Evolutionary conservation across 2,113 vertebrate genomes (phyloP), one percentile per base, ranked within the genome.

Genomic region (Anas platyrhynchos): DNA sequence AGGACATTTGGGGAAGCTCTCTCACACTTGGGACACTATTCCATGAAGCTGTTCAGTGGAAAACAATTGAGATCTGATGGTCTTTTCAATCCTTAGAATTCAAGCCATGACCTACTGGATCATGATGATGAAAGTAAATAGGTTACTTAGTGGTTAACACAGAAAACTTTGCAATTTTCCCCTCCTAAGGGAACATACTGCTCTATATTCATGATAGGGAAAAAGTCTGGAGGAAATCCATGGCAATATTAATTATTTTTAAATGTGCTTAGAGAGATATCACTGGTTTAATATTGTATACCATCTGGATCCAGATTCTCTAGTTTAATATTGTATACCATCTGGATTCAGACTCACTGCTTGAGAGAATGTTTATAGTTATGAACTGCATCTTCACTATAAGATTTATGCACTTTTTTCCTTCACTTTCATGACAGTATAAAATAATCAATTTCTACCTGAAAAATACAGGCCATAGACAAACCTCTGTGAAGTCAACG

Each of bases 161-260:
- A 52, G 75, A 79, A 88, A 92, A 91, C 48, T 76, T 91, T 34
- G 41, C 36, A 73, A 48, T 96, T 91, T 94, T 59, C 12, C 4
- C 23, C 11, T 91, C 84, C 62, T 68, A 56, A 86, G 83, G 75
- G 92, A 78, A 69, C 26, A 5, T 43, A 22, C 31, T 93, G 46
- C 65, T 91, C 73, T 86, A 66, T 94, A 90, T 94, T 91, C 87
- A 76, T 89, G 65, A 93, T 79, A 91, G 29, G 73, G 44, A 93
- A 87, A 73, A 92, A 85, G 52, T 90, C 69, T 93, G 93, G 76
- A 94, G 63, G 66, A 96, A 90, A 91, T 94, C 46, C 62, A 80
- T 56, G 48, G 87, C 86, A 89, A 95, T 97, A 96, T 93, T 97
- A 97, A 96, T 95, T 94, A 92, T 90, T 90, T 94, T 93, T 32